Evolutionary conservation across 1,140 invertebrate genomes (phyloP), one percentile per base, ranked within the genome.

Genomic region (Brachionus asplanchnoidis): DNA sequence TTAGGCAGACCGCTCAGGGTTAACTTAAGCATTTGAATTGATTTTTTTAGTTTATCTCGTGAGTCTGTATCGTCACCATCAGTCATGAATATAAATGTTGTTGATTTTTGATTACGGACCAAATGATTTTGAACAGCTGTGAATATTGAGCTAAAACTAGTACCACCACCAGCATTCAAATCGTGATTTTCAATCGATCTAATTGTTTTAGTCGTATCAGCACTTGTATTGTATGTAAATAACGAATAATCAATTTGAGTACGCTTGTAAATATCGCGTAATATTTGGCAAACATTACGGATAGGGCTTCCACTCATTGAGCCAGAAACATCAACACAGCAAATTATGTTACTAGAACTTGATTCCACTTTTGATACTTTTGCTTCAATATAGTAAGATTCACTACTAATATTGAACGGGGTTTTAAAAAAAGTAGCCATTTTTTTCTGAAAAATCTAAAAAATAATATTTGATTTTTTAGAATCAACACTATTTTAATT

Each of bases 51-150:
- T 44, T 23, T 44, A 3, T 17, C n/a, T 23, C 11, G 17, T 26
- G 70, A 44, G 20, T 44, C 40, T 44, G 36, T 75, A 46, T 42
- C 42, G 3, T 75, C 36, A 44, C 70, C 70, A 75, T 75, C 70
- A 75, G 70, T 75, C 70, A 75, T 75, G 42, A 75, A 75, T 75
- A 75, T 75, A 75, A 75, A 75, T 46, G 70, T 75, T 75, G 70
- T 75, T 44, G 70, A 42, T 75, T 75, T 75, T 75, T 42, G 40
- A 75, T 75, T 75, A 12, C 23, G 14, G 36, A 75, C 36, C 8
- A 75, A 44, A 50, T 75, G 40, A 75, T 75, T 44, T 50, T 46
- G 17, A 20, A 75, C 23, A 23, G 70, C 70, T 7, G 36, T 75
- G 23, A 75, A 75, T 44, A 75, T 75, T 44, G 36, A 75, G 7